Conservation (phyloP, 2,113 vertebrate species). For the Pristiophorus japonicus region DNA sequence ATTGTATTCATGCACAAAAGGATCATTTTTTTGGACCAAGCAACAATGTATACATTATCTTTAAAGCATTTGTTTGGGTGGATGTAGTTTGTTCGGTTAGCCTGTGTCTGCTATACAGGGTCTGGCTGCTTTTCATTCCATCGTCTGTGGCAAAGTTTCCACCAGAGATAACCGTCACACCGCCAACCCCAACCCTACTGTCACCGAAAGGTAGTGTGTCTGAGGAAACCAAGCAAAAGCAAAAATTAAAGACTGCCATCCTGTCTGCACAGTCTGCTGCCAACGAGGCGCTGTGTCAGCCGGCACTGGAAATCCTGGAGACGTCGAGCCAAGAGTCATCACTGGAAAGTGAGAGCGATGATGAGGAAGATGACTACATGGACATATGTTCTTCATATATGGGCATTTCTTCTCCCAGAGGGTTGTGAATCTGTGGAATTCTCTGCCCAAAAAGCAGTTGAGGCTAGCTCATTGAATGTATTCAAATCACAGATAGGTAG, state of each 20-base stretch:
- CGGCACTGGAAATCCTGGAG: slow-evolving; percentile 90
- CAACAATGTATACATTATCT: not conserved
- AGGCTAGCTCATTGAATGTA: no score
- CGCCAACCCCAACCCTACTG: slow-evolving; percentile 91
- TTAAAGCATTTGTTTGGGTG: not conserved
- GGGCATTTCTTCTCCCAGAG: no score
- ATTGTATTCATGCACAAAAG: not conserved
- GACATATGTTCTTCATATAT: no score
- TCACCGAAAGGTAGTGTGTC: slow-evolving; percentile 98
- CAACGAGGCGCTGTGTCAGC: slow-evolving; percentile 88
- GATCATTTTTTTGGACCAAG: no score
- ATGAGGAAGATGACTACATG: slow-evolving; percentile 89
- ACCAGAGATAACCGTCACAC: slow-evolving; percentile 96
- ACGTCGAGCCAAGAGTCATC: slow-evolving; percentile 97
- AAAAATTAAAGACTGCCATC: slow-evolving; percentile 97
- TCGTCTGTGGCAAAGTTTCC: slow-evolving; percentile 86
- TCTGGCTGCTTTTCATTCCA: slow-evolving; percentile 81
- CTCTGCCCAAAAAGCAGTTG: no score
- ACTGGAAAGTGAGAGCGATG: slow-evolving; percentile 90
- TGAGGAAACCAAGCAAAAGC: slow-evolving; percentile 94
- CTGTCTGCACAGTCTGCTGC: slow-evolving; percentile 94
- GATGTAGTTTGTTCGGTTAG: not conserved
- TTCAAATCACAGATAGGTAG: no score
- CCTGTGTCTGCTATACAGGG: not conserved
- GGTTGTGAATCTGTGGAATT: no score